These are phyloP conservation scores for Ophioninae sp. DNA, from an alignment of 2,888 invertebrate species.

Conservation along the genomic window DNA sequence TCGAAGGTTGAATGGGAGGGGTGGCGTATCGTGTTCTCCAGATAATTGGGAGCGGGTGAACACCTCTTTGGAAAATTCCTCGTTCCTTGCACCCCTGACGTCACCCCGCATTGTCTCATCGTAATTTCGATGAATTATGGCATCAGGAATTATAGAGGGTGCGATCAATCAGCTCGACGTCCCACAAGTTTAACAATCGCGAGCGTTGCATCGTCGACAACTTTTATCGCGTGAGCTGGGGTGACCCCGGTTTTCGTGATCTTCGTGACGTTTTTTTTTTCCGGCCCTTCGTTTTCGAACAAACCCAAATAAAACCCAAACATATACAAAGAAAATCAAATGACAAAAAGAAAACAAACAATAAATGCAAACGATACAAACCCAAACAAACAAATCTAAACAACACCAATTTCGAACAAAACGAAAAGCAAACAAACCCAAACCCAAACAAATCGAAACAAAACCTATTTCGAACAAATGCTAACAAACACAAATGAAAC, in stretches of 20 bases:
- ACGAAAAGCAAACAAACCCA: no score
- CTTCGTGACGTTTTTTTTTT: slow-evolving; percentile 36
- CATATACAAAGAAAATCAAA: no score
- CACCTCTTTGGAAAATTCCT: slow-evolving; percentile 44
- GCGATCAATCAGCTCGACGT: not conserved
- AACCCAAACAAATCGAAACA: no score
- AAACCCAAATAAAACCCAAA: no score
- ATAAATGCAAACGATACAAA: no score
- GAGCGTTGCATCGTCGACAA: slow-evolving; percentile 21
- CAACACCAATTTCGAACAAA: no score
- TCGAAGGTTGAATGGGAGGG: not conserved
- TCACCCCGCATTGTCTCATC: slow-evolving; percentile 10
- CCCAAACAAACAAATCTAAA: no score
- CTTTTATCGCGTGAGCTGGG: slow-evolving; percentile 23
- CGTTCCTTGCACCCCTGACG: slow-evolving; percentile 11
- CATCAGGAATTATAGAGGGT: not conserved
- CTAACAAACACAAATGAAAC: no score
- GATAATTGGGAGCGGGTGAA: slow-evolving; percentile 46
- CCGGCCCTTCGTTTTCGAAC: no score
- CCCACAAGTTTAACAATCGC: slow-evolving; percentile 15
- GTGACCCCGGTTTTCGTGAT: not conserved
- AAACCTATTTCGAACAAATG: no score
- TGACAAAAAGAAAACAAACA: no score
- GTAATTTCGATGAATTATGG: slow-evolving; percentile 42
- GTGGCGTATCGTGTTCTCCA: slow-evolving; percentile 49